Base-by-base conservation (phyloP, 2,113 vertebrate genomes). In the Vireo altiloquus region DNA sequence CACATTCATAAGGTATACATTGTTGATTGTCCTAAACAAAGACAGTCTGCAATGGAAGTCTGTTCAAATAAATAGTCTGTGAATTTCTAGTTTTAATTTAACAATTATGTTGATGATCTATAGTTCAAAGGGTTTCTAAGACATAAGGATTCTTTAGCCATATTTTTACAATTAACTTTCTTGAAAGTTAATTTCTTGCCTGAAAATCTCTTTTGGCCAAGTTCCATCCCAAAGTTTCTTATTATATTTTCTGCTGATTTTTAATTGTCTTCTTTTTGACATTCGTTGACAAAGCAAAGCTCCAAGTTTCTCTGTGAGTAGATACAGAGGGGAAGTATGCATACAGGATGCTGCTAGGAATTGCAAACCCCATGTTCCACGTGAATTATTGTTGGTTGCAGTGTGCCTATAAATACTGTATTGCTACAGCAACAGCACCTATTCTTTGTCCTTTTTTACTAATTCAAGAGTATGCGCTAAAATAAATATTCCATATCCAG, bases 31-130 rank as follows among this genome's bases (percentile, higher is more conserved):
- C 61, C 65, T 83, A 70, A 71, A 13, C 33, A 44, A 79, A 42
- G 39, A 17, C 44, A 50, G 24, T 60, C 18, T 72, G 27, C 24
- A 25, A 35, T 60, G 20, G 10, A 84, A 74, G 8, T 46, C 11
- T 92, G 47, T 80, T 56, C 40, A 76, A 52, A 25, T 30, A 82
- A 33, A 28, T 82, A 5, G 3, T 85, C 31, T 53, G 3, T 56
- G 37, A 74, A 31, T 68, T 69, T 40, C 35, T 40, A n/a, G 14
- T 59, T 59, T 91, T 84, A 70, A 56, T 84, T 83, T 60, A 35
- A 33, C 57, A 21, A 1, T 77, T 64, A 18, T 53, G 6, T 65
- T 44, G 25, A 13, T 2, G 1, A 19, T 56, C 11, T 25, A 0
- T 69, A 70, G 50, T 14, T 78, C 16, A 14, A 75, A 63, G 6